A percentile compares a stretch with the other conserved stretches of the same genome.
Conservation (phyloP, 2,888 invertebrate species). For the Lutraria lutraria region DNA sequence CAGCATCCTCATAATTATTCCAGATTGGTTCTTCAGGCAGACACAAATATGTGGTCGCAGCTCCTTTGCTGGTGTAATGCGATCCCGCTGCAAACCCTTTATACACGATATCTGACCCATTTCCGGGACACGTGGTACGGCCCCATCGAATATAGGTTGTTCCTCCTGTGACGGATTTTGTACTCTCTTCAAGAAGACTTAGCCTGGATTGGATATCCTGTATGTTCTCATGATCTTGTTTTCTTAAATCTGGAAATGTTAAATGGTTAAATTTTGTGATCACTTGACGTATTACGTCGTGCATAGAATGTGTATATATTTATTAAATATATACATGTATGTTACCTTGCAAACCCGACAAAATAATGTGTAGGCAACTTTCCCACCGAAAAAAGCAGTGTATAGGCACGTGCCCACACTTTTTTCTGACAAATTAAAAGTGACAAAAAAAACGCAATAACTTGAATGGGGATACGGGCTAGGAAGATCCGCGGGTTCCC, state of each 20-base stretch:
- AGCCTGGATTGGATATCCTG: neutral
- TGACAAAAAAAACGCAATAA: no score
- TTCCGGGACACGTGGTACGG: constrained; percentile 28
- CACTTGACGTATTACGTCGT: neutral
- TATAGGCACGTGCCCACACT: no score
- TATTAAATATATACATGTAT: no score
- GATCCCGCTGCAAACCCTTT: constrained; percentile 35
- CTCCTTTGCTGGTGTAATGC: constrained; percentile 20
- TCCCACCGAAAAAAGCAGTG: no score
- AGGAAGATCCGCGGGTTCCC: no score
- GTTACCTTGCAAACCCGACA: no score
- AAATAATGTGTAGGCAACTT: no score
- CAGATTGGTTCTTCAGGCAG: constrained; percentile 35
- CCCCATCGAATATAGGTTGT: constrained; percentile 47
- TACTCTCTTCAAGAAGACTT: neutral
- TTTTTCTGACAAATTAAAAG: no score
- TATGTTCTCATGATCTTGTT: neutral
- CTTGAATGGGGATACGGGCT: no score
- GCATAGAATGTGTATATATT: no score
- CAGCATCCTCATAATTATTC: constrained; percentile 26
- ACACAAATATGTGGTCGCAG: constrained; percentile 35
- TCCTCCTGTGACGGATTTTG: neutral
- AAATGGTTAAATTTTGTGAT: no score
- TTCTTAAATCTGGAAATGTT: neutral
- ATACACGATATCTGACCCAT: constrained; percentile 37